Conservation (phyloP, 2,888 invertebrate genomes). For the Proisotoma minuta region DNA sequence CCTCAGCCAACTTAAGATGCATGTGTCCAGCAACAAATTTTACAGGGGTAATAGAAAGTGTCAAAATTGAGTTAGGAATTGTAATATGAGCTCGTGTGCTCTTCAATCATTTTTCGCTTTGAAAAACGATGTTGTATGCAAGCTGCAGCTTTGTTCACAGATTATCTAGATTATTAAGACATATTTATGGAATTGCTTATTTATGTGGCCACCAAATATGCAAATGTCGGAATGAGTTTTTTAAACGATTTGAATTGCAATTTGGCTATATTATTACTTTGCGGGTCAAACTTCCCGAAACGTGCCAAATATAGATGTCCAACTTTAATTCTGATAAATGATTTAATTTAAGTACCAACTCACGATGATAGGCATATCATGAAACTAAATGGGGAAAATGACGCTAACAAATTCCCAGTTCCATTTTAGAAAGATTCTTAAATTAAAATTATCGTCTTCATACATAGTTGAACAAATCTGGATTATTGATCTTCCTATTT, state of each 20-base stretch:
- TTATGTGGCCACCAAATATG: conserved; percentile 1
- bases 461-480: not conserved
- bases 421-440: too few species aligned
- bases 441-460: too few species aligned
- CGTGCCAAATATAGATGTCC: too few species aligned
- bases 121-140: not conserved
- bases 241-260: too few species aligned
- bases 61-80: conserved; percentile 23
- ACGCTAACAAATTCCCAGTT: too few species aligned
- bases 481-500: not conserved
- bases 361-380: too few species aligned
- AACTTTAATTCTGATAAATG: too few species aligned
- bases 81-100: not conserved
- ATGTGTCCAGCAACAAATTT: conserved; percentile 31
- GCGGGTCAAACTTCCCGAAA: too few species aligned
- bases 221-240: too few species aligned
- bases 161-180: conserved; percentile 36
- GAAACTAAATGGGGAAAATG: too few species aligned
- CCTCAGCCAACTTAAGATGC: not conserved
- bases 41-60: conserved; percentile 26
- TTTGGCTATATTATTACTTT: too few species aligned
- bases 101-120: conserved; percentile 5
- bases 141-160: conserved; percentile 4
- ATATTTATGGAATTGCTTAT: conserved; percentile 35
- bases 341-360: too few species aligned